These are phyloP conservation scores for Coranthus polyacanthus DNA, from an alignment of 2,797 vertebrate genomes.

Conservation along the genomic window DNA sequence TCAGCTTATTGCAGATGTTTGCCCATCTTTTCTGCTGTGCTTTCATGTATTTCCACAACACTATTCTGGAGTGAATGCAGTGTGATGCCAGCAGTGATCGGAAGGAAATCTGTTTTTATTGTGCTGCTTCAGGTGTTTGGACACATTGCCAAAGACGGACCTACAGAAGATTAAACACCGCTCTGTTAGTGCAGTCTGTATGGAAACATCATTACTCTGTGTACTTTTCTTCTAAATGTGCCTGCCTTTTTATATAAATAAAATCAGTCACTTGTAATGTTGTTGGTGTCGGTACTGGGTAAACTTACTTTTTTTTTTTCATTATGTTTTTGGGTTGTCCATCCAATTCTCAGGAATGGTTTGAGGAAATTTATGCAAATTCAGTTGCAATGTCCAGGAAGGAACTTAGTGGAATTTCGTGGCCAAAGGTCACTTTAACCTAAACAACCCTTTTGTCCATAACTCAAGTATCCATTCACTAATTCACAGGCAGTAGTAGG, in stretches of 20 bases:
- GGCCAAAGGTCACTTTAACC: no score
- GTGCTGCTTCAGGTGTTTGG: neutral
- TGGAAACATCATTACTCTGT: slow-evolving; percentile 6
- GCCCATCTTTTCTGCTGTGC: neutral
- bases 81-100: no score
- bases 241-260: slow-evolving; percentile 77
- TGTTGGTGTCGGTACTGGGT: neutral
- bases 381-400: no score
- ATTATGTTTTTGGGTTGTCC: no score
- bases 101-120: slow-evolving; percentile 15
- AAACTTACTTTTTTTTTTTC: no score
- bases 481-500: no score
- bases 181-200: neutral
- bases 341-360: no score
- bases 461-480: no score
- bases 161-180: neutral
- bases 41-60: neutral
- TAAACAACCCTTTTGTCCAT: no score
- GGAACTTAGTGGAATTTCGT: no score
- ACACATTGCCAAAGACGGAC: neutral
- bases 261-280: slow-evolving; percentile 56
- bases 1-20: neutral
- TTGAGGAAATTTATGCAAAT: no score
- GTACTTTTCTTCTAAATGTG: slow-evolving; percentile 60
- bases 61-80: slow-evolving; percentile 17